These are phyloP conservation scores for Acrocephalus kingi DNA, from an alignment of 2,113 vertebrate species.

Conservation along the genomic window DNA sequence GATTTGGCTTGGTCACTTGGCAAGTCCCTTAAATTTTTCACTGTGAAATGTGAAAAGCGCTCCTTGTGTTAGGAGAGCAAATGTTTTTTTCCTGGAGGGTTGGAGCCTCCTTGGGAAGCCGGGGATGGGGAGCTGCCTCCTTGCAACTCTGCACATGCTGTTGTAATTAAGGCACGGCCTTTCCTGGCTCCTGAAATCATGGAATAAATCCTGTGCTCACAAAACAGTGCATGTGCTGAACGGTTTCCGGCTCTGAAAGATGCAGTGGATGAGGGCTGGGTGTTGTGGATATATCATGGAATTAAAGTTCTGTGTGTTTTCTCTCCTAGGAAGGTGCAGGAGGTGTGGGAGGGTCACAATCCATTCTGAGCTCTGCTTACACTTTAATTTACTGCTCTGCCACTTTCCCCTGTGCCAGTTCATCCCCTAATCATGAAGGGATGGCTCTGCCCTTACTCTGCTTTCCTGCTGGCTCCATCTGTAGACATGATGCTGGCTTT, in stretches of 20 bases:
- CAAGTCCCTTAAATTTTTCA: neutral
- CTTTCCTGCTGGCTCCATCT: neutral
- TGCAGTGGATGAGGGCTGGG: neutral
- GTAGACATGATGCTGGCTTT: accelerated
- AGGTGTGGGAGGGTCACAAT: accelerated
- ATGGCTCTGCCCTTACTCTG: neutral
- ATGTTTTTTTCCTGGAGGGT: conserved; percentile 25
- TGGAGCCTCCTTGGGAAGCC: neutral
- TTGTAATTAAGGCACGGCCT: conserved; percentile 30
- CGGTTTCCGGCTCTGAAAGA: neutral
- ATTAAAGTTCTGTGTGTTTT: neutral
- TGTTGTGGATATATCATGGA: neutral
- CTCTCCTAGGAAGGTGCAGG: neutral
- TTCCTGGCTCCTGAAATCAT: conserved; percentile 23
- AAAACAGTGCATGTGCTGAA: neutral
- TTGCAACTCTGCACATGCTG: neutral
- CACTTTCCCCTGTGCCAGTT: neutral
- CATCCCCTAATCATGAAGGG: neutral
- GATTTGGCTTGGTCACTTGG: neutral
- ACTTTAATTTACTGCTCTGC: neutral
- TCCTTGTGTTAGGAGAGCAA: neutral
- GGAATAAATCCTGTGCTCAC: neutral
- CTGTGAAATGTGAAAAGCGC: neutral
- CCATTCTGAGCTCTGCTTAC: neutral
- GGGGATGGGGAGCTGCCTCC: neutral